Evolutionary conservation across 2,797 vertebrate genomes (phyloP).

Genomic region (Anguilla marmorata): DNA sequence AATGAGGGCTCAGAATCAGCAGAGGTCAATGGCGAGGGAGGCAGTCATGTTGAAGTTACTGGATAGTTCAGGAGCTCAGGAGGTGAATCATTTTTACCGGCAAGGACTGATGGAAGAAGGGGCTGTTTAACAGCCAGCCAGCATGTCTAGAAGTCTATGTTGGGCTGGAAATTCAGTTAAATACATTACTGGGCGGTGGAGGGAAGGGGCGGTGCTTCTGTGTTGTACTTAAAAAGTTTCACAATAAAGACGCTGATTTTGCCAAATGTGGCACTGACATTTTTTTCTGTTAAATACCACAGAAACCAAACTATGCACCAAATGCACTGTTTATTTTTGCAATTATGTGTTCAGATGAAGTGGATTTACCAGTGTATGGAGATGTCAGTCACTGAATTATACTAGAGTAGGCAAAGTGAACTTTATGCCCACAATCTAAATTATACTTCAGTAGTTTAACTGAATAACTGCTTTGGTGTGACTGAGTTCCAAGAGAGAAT

Average conservation of each 20-base stretch:
- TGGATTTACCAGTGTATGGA: background rate
- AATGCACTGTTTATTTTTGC: background rate
- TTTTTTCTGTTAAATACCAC: background rate
- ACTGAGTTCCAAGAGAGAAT: background rate
- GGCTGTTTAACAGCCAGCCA: conserved; percentile 1
- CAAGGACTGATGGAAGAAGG: background rate
- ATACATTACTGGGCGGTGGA: background rate
- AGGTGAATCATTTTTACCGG: background rate
- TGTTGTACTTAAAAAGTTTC: background rate
- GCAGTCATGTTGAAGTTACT: background rate
- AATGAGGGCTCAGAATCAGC: conserved; percentile 2
- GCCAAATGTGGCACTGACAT: background rate
- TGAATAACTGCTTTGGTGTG: background rate
- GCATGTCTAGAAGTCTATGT: background rate
- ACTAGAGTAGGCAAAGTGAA: background rate
- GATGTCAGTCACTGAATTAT: background rate
- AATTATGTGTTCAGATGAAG: background rate
- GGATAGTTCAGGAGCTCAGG: background rate
- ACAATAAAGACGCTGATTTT: background rate
- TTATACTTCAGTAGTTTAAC: background rate
- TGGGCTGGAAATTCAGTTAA: conserved; percentile 11
- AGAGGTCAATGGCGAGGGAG: background rate
- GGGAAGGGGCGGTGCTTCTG: background rate
- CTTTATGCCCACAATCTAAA: background rate
- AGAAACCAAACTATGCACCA: background rate